Evolutionary conservation across 2,797 vertebrate species (phyloP).

Genomic region (Molothrus aeneus): DNA sequence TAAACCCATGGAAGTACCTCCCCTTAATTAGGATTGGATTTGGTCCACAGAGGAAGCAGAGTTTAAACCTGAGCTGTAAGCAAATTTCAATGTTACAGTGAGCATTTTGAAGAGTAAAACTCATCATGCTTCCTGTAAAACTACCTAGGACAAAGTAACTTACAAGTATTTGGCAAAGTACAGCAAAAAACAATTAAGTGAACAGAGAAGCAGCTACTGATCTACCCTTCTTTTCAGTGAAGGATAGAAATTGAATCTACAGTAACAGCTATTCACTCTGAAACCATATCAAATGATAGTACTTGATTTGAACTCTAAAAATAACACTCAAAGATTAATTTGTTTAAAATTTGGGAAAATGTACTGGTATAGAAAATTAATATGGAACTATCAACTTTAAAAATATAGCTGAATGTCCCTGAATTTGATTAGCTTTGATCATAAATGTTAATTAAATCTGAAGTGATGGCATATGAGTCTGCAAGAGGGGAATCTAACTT

Average conservation of each 20-base stretch:
- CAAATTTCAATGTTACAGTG: not conserved
- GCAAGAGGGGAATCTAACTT: not conserved
- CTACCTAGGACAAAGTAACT: not conserved
- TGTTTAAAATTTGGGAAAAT: not conserved
- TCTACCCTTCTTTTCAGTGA: not conserved
- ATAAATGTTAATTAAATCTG: not conserved
- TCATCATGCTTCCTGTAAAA: not conserved
- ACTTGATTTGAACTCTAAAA: not conserved
- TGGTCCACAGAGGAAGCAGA: not conserved
- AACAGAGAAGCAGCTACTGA: not conserved
- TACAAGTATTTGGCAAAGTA: not conserved
- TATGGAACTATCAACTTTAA: not conserved
- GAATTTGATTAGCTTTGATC: not conserved
- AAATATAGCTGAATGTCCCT: not conserved
- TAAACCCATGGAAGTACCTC: not conserved
- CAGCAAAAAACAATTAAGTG: not conserved
- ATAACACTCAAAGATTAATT: not conserved
- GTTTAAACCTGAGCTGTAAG: not conserved
- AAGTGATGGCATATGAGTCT: not conserved
- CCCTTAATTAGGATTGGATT: not conserved
- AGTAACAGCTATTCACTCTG: not conserved
- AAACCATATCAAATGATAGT: not conserved
- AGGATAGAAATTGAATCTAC: not conserved
- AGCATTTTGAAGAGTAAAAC: not conserved
- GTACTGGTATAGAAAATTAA: not conserved